A percentile compares a stretch with the other conserved stretches of the same genome.
Conservation (phyloP, 2,797 vertebrate species). For the Pelodytes ibericus region DNA sequence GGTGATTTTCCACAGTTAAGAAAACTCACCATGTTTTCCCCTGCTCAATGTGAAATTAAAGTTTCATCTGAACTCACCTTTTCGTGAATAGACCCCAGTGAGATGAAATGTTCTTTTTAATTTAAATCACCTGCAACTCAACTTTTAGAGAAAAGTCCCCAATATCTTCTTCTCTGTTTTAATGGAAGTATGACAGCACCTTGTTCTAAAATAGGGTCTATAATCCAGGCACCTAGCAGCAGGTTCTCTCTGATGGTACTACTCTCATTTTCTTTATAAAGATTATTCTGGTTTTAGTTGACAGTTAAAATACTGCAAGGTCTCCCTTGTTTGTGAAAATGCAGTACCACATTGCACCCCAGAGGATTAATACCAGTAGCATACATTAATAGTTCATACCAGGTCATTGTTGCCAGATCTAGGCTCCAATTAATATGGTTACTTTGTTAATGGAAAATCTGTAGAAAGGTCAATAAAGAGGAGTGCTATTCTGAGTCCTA, state of each 20-base stretch:
- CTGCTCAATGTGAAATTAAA: too few relatives aligned
- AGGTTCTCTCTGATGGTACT: conserved; percentile 30
- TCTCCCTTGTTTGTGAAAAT: conserved; percentile 21
- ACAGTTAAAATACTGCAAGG: conserved; percentile 34
- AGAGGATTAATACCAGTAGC: conserved; percentile 19
- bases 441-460: conserved; percentile 40
- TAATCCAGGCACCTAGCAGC: conserved; percentile 44
- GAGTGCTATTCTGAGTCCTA: conserved; percentile 2
- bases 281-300: conserved; percentile 9
- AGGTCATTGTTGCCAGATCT: conserved; percentile 9
- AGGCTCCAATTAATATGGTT: conserved; percentile 24
- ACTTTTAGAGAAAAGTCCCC: too few relatives aligned
- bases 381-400: neutral
- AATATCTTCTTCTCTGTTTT: too few relatives aligned
- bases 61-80: too few relatives aligned
- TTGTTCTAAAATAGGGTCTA: conserved; percentile 38
- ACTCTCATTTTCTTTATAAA: conserved; percentile 31
- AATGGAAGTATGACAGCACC: conserved; percentile 35
- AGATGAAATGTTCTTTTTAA: too few relatives aligned
- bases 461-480: conserved; percentile 28
- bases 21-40: too few relatives aligned
- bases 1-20: too few relatives aligned
- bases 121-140: too few relatives aligned
- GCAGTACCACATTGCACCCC: conserved; percentile 3
- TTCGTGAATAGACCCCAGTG: too few relatives aligned